A percentile compares a stretch with the other conserved stretches of the same genome.
Conservation (phyloP, 2,113 vertebrate genomes). For the Anhinga rufa region DNA sequence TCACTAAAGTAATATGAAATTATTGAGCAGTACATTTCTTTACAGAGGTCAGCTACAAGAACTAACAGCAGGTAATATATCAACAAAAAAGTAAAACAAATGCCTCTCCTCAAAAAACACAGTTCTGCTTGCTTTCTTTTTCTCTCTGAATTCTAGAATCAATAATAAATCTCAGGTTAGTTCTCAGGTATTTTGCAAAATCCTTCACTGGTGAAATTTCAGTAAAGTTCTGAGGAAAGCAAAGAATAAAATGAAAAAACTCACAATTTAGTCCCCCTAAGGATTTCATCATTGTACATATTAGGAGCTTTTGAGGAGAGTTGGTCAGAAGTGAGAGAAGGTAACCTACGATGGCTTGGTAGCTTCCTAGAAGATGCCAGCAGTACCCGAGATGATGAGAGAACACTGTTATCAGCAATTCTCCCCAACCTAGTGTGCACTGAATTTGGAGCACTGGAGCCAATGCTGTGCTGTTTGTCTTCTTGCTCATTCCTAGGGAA, state of each 20-base stretch:
- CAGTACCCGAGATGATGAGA: slow-evolving; percentile 34
- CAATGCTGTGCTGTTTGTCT: slow-evolving; percentile 18
- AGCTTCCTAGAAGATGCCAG: slow-evolving; percentile 63
- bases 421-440: slow-evolving; percentile 18
- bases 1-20: background rate
- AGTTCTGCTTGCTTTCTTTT: background rate
- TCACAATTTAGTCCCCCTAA: slow-evolving; percentile 78
- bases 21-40: background rate
- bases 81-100: background rate
- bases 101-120: background rate
- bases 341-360: slow-evolving; percentile 59
- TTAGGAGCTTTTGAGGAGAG: slow-evolving; percentile 66
- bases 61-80: background rate
- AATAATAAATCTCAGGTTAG: background rate
- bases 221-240: background rate
- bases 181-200: background rate
- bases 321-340: slow-evolving; percentile 64
- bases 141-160: background rate
- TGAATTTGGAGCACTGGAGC: background rate
- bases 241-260: slow-evolving; percentile 42
- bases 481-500: slow-evolving; percentile 72
- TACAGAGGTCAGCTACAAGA: background rate
- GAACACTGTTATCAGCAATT: slow-evolving; percentile 20
- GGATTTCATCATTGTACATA: slow-evolving; percentile 63
- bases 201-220: background rate